These are phyloP conservation scores for Nymphicus hollandicus DNA, from an alignment of 2,113 vertebrate species.

Conservation along the genomic window DNA sequence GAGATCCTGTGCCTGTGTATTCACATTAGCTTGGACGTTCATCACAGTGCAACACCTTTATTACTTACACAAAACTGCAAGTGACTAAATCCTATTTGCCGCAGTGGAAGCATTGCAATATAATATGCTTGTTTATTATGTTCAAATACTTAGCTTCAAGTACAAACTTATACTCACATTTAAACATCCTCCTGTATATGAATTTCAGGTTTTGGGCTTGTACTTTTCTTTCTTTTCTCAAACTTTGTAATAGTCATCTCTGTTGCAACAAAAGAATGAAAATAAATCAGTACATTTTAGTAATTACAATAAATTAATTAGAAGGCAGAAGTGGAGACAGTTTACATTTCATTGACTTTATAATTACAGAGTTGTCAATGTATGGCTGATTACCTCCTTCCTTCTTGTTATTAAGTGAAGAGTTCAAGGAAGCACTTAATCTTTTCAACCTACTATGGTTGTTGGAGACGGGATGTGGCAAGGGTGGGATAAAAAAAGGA, in stretches of 20 bases:
- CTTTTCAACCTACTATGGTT: background rate
- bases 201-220: background rate
- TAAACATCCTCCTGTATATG: background rate
- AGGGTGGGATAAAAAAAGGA: background rate
- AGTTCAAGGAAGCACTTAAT: background rate
- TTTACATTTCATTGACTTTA: conserved; percentile 46
- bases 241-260: background rate
- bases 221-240: background rate
- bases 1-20: background rate
- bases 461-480: background rate
- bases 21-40: background rate
- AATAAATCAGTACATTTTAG: background rate
- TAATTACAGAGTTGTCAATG: conserved; percentile 30
- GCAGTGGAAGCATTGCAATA: background rate
- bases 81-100: background rate
- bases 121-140: background rate
- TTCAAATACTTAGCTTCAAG: background rate
- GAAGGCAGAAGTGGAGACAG: background rate
- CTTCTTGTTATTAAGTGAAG: conserved; percentile 19
- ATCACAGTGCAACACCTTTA: background rate
- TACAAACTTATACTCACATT: background rate
- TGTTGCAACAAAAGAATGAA: background rate
- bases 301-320: conserved; percentile 41
- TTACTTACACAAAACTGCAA: background rate
- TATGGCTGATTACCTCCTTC: conserved; percentile 4